These are phyloP conservation scores for Chamaea fasciata DNA, from an alignment of 2,113 vertebrate genomes.

Conservation along the genomic window DNA sequence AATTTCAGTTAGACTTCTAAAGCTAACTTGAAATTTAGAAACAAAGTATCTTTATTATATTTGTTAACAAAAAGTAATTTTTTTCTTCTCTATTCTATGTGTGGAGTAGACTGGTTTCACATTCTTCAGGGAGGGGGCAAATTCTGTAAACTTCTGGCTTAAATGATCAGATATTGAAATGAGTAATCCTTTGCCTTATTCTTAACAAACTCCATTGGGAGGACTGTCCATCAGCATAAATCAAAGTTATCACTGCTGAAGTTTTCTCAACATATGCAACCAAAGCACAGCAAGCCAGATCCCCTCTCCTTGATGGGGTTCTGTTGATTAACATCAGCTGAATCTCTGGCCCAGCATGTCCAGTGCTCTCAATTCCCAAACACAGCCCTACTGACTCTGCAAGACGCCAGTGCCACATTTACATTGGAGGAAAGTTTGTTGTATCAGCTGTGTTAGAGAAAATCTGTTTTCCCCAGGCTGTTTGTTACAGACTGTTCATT, in stretches of 20 bases:
- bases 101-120: neutral
- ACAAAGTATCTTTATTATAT: neutral
- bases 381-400: neutral
- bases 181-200: neutral
- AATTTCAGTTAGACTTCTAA: neutral
- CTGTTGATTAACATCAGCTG: neutral
- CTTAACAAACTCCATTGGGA: neutral
- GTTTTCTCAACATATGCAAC: neutral
- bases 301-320: neutral
- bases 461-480: neutral
- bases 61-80: neutral
- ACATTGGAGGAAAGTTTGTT: neutral
- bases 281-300: neutral
- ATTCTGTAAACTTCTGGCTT: neutral
- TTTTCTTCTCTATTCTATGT: neutral
- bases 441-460: neutral
- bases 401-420: neutral
- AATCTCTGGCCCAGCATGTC: neutral
- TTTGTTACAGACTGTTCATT: neutral
- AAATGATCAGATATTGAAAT: rapidly evolving
- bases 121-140: neutral
- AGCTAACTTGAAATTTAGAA: neutral
- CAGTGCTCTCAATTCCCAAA: neutral
- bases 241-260: neutral
- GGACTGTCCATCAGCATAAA: neutral